Base-by-base conservation (phyloP, 2,888 invertebrate genomes). In the Scaptomyza tumidula region DNA sequence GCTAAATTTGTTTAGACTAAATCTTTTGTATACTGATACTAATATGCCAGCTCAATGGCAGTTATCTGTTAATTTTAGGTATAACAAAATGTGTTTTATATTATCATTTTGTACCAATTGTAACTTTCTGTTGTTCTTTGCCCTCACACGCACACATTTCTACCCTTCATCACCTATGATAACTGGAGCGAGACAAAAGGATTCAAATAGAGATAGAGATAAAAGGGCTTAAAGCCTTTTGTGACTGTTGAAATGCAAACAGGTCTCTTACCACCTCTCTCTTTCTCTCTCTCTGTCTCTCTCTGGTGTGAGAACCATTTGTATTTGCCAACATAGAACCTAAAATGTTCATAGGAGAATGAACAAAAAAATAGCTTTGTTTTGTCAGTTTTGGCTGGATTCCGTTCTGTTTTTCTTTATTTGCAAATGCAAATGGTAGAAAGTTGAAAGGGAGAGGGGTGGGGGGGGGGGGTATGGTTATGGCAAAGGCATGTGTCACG, bases 221-320 rank as follows among this genome's bases (percentile, higher is more conserved):
- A 39, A 27, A 24, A 11, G 39, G 11, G 33, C 41, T 31, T 44
- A 41, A 62, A 61, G 61, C 82, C 61, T 68, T 80, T 66, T 66
- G 71, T 68, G 71, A 39, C 70, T 75, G 65, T 70, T 72, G 62
- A 75, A 78, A 82, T 78, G 80, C 80, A 76, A 83, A 86, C 74
- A 71, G 69, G 54, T 63, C 66, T 69, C 35, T 39, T n/a, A 14
- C 41, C 0, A 3, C 16, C 41, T 10, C 10, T 41, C 13, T 7
- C 39, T 14, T n/a, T 37, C n/a, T 7, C 9, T 11, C 29, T 24
- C 31, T 46, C 66, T 35, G 0, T 13, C 11, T 13, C 13, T 16
- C 50, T 39, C 48, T 58, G 74, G 62, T 66, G 60, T 60, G 61
- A 67, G 56, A 54, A 62, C 61, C 70, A 71, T 78, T 85, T 72